Evolutionary conservation across 2,797 vertebrate species (phyloP).

Genomic region (Cossypha caffra): DNA sequence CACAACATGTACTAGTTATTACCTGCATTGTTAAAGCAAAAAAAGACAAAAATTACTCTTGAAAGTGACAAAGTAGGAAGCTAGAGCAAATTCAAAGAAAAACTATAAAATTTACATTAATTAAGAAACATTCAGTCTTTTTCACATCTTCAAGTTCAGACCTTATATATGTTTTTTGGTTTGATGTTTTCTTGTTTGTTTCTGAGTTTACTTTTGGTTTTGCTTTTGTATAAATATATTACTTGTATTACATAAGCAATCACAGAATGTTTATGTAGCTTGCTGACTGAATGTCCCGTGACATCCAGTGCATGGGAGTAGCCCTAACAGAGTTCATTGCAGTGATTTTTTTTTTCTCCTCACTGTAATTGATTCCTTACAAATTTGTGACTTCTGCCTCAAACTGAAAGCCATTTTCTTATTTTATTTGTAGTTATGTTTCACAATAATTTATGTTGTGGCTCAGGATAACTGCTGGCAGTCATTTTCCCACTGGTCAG

Average conservation of each 20-base stretch:
- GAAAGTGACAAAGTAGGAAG: not conserved
- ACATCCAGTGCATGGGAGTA: not conserved
- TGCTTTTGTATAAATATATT: not conserved
- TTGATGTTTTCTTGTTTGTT: not conserved
- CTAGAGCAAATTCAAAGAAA: not conserved
- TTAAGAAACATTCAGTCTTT: not conserved
- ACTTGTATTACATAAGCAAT: not conserved
- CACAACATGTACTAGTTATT: not conserved
- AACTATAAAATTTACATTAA: not conserved
- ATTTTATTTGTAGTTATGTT: not conserved
- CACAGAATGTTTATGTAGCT: not conserved
- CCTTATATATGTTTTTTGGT: not conserved
- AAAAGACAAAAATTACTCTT: not conserved
- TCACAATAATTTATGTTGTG: not conserved
- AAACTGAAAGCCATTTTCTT: not conserved
- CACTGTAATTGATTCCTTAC: not conserved
- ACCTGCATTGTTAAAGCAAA: not conserved
- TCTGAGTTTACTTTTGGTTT: not conserved
- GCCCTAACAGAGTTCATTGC: not conserved
- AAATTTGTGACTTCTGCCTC: slow-evolving; percentile 8
- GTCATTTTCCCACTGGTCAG: not conserved
- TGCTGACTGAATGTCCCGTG: not conserved
- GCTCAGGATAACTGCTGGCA: not conserved
- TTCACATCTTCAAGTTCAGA: not conserved
- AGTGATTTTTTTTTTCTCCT: slow-evolving; percentile 17